Base-by-base conservation (phyloP, 2,888 invertebrate genomes). In the Sphinx pinastri region DNA sequence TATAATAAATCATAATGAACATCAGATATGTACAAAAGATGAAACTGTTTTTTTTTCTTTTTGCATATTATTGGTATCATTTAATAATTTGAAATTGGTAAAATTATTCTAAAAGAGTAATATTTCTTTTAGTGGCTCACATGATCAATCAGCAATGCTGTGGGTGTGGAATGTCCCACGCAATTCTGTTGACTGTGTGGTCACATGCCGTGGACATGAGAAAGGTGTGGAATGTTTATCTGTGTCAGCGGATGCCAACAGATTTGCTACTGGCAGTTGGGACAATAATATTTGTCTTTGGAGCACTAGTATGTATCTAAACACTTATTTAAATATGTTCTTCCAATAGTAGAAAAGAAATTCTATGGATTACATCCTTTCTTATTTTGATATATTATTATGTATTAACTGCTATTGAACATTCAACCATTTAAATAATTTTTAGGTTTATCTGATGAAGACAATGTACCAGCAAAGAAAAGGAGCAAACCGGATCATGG, bases 211-310 rank as follows among this genome's bases (percentile, higher is more conserved):
- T 74, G 99, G 99, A 0, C 99, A 99, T 86, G 98, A 98, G 76
- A 96, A 98, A 79, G 98, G 98, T 70, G 96, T 99, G 0, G 99
- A 99, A 86, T 97, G 98, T 85, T 95, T 99, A 0, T 95, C 96
- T 31, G 96, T 98, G 0, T 97, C 97, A 77, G 95, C 95, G 0
- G 96, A 96, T 84, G 91, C 93, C 1, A 90, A 92, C 25, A 90
- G 90, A 71, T 92, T 95, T 80, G 98, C 97, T 8, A 98, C 98
- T 8, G 99, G 98, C 47, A 97, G 98, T 63, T 99, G 98, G 98
- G 99, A 99, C 84, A 97, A 96, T 57, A 96, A 97, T 94, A 90
- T 99, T 10, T 98, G 98, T 89, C 95, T 99, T 75, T 99, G 99
- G 99, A 97, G 97, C 68, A 94, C 97, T 19, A 95, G 96, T 96